These are phyloP conservation scores for Heliothis peltigera DNA, from an alignment of 2,888 invertebrate genomes.

Conservation along the genomic window DNA sequence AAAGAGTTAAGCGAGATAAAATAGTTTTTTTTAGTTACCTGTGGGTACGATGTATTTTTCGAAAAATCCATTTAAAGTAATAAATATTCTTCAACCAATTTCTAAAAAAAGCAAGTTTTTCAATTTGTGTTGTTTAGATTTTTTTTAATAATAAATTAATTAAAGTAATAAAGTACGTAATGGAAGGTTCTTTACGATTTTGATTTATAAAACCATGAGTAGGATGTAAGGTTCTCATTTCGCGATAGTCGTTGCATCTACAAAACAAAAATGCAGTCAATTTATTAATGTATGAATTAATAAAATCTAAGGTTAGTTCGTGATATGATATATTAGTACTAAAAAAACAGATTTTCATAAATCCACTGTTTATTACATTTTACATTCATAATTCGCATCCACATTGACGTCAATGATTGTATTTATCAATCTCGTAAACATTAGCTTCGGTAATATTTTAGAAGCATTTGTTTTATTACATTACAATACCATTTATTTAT, in stretches of 20 bases:
- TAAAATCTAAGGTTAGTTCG: not conserved
- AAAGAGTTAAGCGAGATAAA: too few species aligned
- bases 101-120: too few species aligned
- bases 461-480: not conserved
- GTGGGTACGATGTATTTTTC: too few species aligned
- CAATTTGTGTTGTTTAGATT: too few species aligned
- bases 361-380: slow-evolving; percentile 3
- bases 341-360: slow-evolving; percentile 4
- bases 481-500: slow-evolving; percentile 2
- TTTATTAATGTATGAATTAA: not conserved
- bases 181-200: too few species aligned
- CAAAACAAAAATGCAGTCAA: not conserved
- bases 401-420: slow-evolving; percentile 53
- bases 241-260: not conserved
- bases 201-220: too few species aligned
- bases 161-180: too few species aligned
- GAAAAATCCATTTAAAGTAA: too few species aligned
- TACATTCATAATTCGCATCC: slow-evolving; percentile 6
- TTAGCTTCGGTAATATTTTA: slow-evolving; percentile 4
- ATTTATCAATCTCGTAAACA: slow-evolving; percentile 25
- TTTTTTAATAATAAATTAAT: too few species aligned
- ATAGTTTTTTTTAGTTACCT: too few species aligned
- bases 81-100: too few species aligned
- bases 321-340: not conserved
- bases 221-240: not conserved